These are phyloP conservation scores for Spheniscus humboldti DNA, from an alignment of 2,797 vertebrate species.

Conservation along the genomic window DNA sequence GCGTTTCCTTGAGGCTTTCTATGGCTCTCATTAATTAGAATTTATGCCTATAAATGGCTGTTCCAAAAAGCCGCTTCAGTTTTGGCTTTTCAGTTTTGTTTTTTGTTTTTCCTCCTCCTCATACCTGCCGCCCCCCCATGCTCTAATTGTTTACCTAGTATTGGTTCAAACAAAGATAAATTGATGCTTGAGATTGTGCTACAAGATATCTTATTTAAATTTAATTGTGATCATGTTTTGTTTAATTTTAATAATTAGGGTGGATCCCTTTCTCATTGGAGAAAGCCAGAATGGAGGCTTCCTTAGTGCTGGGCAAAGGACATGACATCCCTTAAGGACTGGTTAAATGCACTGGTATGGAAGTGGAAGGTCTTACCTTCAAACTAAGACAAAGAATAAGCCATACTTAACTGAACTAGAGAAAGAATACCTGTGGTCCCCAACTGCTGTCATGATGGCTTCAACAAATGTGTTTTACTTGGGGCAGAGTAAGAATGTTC, in stretches of 20 bases:
- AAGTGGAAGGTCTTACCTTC: neutral
- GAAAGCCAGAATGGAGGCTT: neutral
- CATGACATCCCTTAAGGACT: neutral
- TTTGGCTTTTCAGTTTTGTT: neutral
- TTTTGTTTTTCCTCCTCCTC: neutral
- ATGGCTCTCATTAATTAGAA: neutral
- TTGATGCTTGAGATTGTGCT: neutral
- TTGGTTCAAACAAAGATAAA: neutral
- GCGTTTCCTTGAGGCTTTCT: constrained; percentile 28
- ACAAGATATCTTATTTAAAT: neutral
- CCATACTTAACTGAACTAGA: neutral
- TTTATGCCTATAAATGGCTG: neutral
- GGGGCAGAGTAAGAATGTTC: neutral
- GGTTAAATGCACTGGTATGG: neutral
- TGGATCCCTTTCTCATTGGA: neutral
- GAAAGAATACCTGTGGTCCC: neutral
- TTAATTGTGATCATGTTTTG: neutral
- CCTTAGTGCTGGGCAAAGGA: neutral
- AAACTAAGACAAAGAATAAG: neutral
- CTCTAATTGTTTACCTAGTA: neutral
- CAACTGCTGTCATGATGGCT: neutral
- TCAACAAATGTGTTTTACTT: neutral
- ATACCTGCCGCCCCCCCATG: neutral
- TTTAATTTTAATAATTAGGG: neutral
- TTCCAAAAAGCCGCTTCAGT: neutral